These are phyloP conservation scores for Acanthosoma haemorrhoidale DNA, from an alignment of 2,888 invertebrate species.

Conservation along the genomic window DNA sequence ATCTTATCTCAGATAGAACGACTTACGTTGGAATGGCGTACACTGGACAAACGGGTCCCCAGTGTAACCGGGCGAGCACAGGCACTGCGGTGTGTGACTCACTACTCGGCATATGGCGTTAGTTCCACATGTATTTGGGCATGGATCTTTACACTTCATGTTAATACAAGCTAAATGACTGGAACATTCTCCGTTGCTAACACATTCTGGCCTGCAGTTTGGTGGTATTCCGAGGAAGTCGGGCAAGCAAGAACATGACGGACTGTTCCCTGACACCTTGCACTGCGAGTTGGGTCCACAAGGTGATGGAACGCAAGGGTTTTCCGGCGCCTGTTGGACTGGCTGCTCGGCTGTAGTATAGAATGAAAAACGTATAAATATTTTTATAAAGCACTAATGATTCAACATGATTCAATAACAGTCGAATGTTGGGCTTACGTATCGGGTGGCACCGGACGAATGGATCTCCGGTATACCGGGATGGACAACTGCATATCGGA, in stretches of 20 bases:
- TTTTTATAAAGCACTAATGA: neutral
- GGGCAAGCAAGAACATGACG: slow-evolving; percentile 64
- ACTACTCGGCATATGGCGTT: slow-evolving; percentile 68
- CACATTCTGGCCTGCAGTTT: slow-evolving; percentile 67
- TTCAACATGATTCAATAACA: neutral
- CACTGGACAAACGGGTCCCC: slow-evolving; percentile 56
- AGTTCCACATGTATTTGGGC: slow-evolving; percentile 65
- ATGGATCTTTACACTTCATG: slow-evolving; percentile 67
- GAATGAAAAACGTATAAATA: neutral
- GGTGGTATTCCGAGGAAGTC: slow-evolving; percentile 62
- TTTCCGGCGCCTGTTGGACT: slow-evolving; percentile 25
- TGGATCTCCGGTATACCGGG: slow-evolving; percentile 74
- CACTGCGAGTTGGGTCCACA: slow-evolving; percentile 81
- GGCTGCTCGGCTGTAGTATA: slow-evolving; percentile 25
- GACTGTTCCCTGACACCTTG: slow-evolving; percentile 62
- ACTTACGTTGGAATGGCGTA: slow-evolving; percentile 37
- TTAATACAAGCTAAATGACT: slow-evolving; percentile 61
- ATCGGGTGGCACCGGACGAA: slow-evolving; percentile 65
- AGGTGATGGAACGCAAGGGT: slow-evolving; percentile 56
- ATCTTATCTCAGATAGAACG: too few species aligned
- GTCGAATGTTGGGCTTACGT: slow-evolving; percentile 49
- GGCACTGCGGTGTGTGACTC: slow-evolving; percentile 65
- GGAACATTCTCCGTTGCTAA: slow-evolving; percentile 65
- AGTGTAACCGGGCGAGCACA: slow-evolving; percentile 45
- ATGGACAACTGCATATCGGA: slow-evolving; percentile 71